phyloP scores from a whole-genome alignment of 37 sponge, comb jelly and placozoan species.

The Lycopodina hypogea region DNA sequence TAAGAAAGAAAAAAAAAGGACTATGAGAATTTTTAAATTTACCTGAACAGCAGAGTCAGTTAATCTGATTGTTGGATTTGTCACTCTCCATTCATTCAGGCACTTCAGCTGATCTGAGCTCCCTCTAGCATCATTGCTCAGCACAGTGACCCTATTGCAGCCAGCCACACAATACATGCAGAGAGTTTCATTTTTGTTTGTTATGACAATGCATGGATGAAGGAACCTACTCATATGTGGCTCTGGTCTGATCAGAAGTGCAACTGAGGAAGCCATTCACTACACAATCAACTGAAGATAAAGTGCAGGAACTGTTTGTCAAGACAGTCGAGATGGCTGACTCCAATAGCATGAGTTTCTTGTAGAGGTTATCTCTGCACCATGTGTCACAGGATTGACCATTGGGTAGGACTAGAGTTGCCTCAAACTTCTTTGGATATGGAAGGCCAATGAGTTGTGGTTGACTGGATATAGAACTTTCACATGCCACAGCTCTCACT shows the following conservation, averaged over 20 bases:
- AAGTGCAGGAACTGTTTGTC: background rate
- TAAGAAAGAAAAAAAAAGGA: no score
- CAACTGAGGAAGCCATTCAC: background rate
- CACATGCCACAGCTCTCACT: conserved; percentile 11
- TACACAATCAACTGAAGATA: background rate
- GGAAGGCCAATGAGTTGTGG: background rate
- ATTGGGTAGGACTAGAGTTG: background rate
- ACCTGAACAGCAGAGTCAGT: no score
- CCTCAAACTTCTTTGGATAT: background rate
- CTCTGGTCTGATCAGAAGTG: background rate
- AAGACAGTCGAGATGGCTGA: background rate
- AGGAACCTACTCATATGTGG: conserved; percentile 1
- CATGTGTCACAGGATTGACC: background rate
- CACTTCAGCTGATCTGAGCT: no score
- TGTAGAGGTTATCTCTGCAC: background rate
- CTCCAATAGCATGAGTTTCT: background rate
- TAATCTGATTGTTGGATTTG: no score
- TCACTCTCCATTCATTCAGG: no score
- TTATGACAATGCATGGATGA: no score
- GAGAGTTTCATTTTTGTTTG: no score
- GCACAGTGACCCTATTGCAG: no score
- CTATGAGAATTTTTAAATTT: no score
- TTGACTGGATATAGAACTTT: background rate
- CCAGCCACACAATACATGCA: no score
- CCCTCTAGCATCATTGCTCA: no score